Evolutionary conservation across 2,797 vertebrate species (phyloP), one percentile per base, ranked within the genome.

Genomic region (Amphiprion clarkii): DNA sequence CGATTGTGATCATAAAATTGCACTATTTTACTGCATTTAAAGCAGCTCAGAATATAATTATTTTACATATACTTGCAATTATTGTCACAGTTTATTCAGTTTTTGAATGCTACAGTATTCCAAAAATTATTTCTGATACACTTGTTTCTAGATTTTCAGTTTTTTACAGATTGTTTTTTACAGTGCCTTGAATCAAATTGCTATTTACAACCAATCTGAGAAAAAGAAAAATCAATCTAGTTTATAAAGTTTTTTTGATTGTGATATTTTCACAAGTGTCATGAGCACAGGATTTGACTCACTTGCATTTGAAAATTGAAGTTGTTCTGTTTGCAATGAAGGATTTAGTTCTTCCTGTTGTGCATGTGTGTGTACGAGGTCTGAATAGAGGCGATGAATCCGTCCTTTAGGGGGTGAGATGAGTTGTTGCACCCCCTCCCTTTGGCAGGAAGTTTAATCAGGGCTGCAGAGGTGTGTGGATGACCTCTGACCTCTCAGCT

Each of bases 381-480:
- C 48, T 54, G 31, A 72, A 69, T 81, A 39, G 29, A 70, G 46
- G 29, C 49, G 40, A 71, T 46, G 42, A 58, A 58, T 76, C 52
- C 48, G 31, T 74, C 25, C 23, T 67, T 74, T 54, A 36, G 36
- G 55, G 62, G 64, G 27, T 56, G 55, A 52, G 52, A 70, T 70
- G 59, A 71, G 60, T 74, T 75, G 71, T 66, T 71, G 74, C 75
- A 62, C 66, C 59, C 21, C n/a, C 7, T 11, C 36, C 29, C 49
- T 76, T 71, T 76, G 72, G 86, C 78, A 89, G 86, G 83, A 87
- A 80, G 86, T 80, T 84, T 86, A 83, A 89, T 90, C 86, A 83
- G 71, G 49, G 39, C 66, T 71, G 57, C 51, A 71, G 88, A 90
- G 91, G 86, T 89, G 89, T 89, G 81, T 63, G 48, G 44, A 1